phyloP scores from a whole-genome alignment of 2,113 vertebrate genomes.

The Silurus glanis region DNA sequence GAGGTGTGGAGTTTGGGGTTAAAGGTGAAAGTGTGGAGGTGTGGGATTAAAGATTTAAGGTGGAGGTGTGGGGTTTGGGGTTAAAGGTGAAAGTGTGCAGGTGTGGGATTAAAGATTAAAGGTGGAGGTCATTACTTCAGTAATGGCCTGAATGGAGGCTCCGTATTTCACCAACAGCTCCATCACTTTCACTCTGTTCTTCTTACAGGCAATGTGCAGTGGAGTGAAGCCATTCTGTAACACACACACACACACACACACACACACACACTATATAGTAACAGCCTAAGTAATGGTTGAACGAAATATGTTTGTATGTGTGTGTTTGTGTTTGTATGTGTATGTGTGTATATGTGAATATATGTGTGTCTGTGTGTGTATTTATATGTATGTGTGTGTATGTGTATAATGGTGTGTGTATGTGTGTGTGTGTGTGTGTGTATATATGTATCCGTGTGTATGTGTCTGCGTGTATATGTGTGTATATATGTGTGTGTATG shows the following conservation, averaged over 20 bases:
- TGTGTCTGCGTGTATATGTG: constrained; percentile 20
- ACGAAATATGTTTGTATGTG: not conserved
- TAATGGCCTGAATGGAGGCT: constrained; percentile 97
- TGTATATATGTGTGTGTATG: no score
- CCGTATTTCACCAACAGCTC: constrained; percentile 98
- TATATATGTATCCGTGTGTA: not conserved
- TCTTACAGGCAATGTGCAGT: constrained; percentile 99
- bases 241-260: constrained; percentile 11
- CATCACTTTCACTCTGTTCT: constrained; percentile 99
- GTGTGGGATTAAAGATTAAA: not conserved
- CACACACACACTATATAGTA: not conserved
- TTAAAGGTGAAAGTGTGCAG: not conserved
- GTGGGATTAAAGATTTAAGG: no score
- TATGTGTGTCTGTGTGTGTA: not conserved
- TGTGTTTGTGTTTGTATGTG: not conserved
- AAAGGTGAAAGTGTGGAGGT: no score
- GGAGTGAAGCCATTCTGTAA: constrained; percentile 97
- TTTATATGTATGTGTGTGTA: constrained; percentile 1
- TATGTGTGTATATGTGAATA: not conserved
- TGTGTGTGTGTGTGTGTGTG: not conserved
- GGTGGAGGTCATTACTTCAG: constrained; percentile 80
- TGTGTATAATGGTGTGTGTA: constrained; percentile 4
- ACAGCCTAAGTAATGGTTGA: not conserved
- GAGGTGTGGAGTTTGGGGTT: no score
- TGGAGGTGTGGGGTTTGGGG: no score